Evolutionary conservation across 2,113 vertebrate genomes (phyloP).

Genomic region (Thomomys bottae): DNA sequence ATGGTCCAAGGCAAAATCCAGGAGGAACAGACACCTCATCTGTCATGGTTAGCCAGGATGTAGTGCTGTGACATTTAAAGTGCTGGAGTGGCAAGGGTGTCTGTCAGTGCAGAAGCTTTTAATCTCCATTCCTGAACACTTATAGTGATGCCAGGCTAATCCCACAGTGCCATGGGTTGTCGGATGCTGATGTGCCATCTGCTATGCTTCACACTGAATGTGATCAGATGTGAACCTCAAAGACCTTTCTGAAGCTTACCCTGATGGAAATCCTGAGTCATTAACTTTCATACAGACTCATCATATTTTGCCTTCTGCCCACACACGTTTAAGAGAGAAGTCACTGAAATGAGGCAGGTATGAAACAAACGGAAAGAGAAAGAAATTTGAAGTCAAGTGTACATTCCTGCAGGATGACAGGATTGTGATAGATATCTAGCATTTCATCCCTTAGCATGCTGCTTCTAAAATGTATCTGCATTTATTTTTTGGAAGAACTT

Average conservation of each 20-base stretch:
- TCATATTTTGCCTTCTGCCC: slow-evolving; percentile 56
- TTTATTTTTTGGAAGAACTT: neutral
- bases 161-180: slow-evolving; percentile 68
- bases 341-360: slow-evolving; percentile 40
- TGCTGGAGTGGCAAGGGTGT: slow-evolving; percentile 43
- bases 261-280: slow-evolving; percentile 66
- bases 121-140: slow-evolving; percentile 59
- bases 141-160: slow-evolving; percentile 75
- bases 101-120: slow-evolving; percentile 79
- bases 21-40: slow-evolving; percentile 44
- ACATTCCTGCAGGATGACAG: slow-evolving; percentile 48
- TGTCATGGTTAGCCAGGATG: slow-evolving; percentile 67
- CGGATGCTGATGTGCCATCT: slow-evolving; percentile 68
- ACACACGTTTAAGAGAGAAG: slow-evolving; percentile 30
- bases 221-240: slow-evolving; percentile 75
- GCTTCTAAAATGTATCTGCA: neutral
- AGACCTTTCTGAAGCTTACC: slow-evolving; percentile 64
- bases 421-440: neutral
- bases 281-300: slow-evolving; percentile 52
- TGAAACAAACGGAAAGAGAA: neutral
- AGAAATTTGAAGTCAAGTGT: neutral
- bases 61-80: slow-evolving; percentile 77
- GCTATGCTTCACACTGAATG: slow-evolving; percentile 54
- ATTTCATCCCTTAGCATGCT: slow-evolving; percentile 21
- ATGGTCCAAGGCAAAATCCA: slow-evolving; percentile 59